Percentiles rank a stretch among this genome's conserved stretches.
Evolutionary conservation across 2,888 invertebrate species (phyloP).

Genomic region (Rambutsinella grinnellia): DNA sequence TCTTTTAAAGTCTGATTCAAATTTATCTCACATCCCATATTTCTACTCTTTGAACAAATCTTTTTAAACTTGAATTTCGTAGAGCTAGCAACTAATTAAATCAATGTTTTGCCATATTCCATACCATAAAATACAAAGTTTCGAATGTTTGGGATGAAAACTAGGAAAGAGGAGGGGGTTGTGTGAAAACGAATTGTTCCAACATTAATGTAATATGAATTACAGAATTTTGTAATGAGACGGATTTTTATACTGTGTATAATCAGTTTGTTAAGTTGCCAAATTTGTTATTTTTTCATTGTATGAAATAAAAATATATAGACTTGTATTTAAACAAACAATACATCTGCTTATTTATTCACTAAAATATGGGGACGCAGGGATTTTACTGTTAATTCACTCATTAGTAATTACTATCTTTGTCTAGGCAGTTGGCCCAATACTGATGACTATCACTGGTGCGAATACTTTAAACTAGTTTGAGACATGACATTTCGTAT

Average conservation of each 20-base stretch:
- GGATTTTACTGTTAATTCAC: too few species aligned
- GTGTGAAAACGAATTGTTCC: too few species aligned
- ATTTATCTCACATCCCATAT: constrained; percentile 35
- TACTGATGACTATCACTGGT: too few species aligned
- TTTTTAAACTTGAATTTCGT: neutral
- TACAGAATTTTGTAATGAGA: neutral
- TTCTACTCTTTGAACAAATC: neutral
- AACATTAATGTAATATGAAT: too few species aligned
- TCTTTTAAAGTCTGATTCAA: constrained; percentile 44
- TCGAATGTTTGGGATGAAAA: constrained; percentile 17
- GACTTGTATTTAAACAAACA: too few species aligned
- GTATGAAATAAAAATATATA: constrained; percentile 27
- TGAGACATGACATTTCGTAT: too few species aligned
- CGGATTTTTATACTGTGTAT: neutral
- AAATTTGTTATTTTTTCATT: constrained; percentile 26
- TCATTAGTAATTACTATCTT: too few species aligned
- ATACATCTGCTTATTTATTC: too few species aligned
- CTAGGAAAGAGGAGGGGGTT: too few species aligned
- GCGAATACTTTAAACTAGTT: too few species aligned
- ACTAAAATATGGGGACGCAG: too few species aligned
- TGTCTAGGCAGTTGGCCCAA: too few species aligned
- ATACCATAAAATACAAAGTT: constrained; percentile 38
- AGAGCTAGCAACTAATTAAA: neutral
- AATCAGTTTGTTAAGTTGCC: constrained; percentile 39
- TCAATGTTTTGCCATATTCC: constrained; percentile 58